Conservation (phyloP, 2,888 invertebrate genomes). For the Drosophila mettleri region DNA sequence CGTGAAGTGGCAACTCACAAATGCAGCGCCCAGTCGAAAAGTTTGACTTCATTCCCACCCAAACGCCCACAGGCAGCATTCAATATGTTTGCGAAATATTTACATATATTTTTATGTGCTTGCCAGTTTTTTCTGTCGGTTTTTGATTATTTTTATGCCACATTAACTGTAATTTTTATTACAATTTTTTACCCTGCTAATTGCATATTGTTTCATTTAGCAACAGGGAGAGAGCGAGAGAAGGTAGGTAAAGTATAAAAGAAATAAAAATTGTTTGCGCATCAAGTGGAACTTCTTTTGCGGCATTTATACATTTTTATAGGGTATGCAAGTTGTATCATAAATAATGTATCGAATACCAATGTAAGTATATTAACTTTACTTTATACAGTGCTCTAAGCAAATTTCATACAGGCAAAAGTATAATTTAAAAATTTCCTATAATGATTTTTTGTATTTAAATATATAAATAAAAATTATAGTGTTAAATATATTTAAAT, state of each 20-base stretch:
- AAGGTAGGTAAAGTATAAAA: background rate
- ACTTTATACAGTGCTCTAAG: no score
- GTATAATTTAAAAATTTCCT: no score
- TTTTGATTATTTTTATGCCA: slow-evolving; percentile 28
- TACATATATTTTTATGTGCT: slow-evolving; percentile 2
- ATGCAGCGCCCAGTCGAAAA: slow-evolving; percentile 35
- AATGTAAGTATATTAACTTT: no score
- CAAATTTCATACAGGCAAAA: no score
- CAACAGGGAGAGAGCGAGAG: background rate
- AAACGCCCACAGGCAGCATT: slow-evolving; percentile 1
- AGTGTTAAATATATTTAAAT: no score
- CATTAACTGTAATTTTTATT: slow-evolving; percentile 26
- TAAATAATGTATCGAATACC: background rate
- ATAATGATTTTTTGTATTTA: no score
- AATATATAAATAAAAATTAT: no score
- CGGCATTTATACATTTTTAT: background rate
- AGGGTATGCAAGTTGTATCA: background rate
- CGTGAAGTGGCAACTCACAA: slow-evolving; percentile 54
- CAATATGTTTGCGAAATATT: slow-evolving; percentile 27
- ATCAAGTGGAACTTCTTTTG: slow-evolving; percentile 15
- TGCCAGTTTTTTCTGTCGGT: background rate
- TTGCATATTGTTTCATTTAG: slow-evolving; percentile 48
- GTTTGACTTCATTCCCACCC: slow-evolving; percentile 1
- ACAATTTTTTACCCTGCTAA: slow-evolving; percentile 47
- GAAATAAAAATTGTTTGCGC: background rate